phyloP scores from a whole-genome alignment of 2,888 invertebrate species.

The Harpalus rubripes region DNA sequence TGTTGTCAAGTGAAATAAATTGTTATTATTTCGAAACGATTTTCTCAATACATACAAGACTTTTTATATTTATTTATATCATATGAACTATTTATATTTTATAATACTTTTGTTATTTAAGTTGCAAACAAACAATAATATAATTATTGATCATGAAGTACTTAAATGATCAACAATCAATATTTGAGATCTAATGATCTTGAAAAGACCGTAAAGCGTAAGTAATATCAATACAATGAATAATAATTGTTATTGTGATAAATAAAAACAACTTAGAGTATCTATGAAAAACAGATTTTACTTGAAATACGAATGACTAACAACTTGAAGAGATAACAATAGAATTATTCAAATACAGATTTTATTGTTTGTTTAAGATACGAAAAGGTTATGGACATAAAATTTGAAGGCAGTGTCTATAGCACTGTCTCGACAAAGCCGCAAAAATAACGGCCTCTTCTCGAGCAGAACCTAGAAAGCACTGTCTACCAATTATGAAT shows the following conservation, averaged over 20 bases:
- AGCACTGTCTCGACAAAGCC: no score
- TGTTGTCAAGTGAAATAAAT: background rate
- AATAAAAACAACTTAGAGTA: background rate
- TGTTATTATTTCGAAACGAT: background rate
- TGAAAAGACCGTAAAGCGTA: background rate
- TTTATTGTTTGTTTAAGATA: background rate
- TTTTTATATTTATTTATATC: background rate
- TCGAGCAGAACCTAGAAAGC: no score
- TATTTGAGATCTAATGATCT: background rate
- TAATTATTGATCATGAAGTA: background rate
- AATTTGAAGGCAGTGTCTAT: background rate
- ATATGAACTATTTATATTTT: background rate
- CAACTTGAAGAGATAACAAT: background rate
- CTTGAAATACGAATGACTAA: background rate
- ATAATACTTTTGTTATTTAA: background rate
- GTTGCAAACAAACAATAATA: background rate
- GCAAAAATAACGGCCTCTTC: no score
- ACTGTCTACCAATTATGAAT: no score
- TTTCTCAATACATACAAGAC: background rate
- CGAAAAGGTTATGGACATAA: background rate
- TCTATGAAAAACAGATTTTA: background rate
- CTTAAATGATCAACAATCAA: background rate
- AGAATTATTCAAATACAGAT: background rate
- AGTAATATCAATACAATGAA: background rate
- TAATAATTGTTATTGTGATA: background rate